Base-by-base conservation (phyloP, 2,888 invertebrate species). In the Eucriotettix oculatus region DNA sequence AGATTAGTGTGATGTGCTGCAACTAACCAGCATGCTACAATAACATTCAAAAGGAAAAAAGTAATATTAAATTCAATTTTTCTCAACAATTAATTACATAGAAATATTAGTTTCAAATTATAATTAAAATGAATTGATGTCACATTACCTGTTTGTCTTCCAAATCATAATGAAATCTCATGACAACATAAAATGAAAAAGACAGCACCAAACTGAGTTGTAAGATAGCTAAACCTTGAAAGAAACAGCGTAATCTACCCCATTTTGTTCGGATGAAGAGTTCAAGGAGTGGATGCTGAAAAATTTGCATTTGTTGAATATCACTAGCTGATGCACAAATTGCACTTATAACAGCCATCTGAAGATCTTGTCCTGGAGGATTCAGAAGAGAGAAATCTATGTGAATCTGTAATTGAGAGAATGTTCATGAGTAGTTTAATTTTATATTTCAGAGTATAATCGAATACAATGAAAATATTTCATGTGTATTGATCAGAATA, bases 201-300 rank as follows among this genome's bases (percentile, higher is more conserved):
- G 74, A 73, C 2, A 71, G 61, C 17, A 75, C 76, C 63, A 76
- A 75, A 11, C 71, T 63, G 2, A 72, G 65, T 60, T 76, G 75
- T 17, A 72, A 66, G 17, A 68, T 63, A 10, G 76, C 71, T 56
- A 76, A 68, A 29, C 73, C 64, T 59, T 74, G 75, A 66, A 79
- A 79, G 63, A 78, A 76, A 54, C 70, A 68, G 54, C 76, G 69
- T 17, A 79, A 72, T 64, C 71, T 73, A n/a, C 71, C 66, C 79
- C 79, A 79, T 68, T 79, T 79, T 41, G 78, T 67, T 42, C 70
- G 71, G 43, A 78, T 70, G 65, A 75, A 78, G 11, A 74, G 68
- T 66, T 76, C 76, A 60, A 76, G 69, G 17, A 77, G 66, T 1
- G 77, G 76, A 68, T 77, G 77, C 62, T 75, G 73, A 53, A 77